Evolutionary conservation across 1,140 invertebrate species (phyloP).

Genomic region (Aphelenchoides besseyi): DNA sequence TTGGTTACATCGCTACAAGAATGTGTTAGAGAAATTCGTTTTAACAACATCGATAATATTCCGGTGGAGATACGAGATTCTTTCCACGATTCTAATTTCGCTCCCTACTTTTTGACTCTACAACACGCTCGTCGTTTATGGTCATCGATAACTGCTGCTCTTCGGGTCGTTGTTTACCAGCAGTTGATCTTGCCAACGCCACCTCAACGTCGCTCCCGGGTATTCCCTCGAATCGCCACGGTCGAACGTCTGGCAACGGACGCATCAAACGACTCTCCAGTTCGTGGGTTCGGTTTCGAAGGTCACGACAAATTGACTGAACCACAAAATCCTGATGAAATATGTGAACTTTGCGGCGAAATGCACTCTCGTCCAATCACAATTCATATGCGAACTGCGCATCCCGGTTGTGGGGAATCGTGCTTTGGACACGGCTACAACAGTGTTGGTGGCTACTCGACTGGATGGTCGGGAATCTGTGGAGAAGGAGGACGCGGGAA

Average conservation of each 20-base stretch:
- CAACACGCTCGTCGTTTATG: not conserved
- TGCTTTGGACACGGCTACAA: constrained; percentile 85
- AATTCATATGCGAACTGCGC: constrained; percentile 81
- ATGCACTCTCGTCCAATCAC: constrained; percentile 77
- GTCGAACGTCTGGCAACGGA: constrained; percentile 17
- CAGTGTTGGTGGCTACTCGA: constrained; percentile 77
- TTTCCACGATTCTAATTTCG: not conserved
- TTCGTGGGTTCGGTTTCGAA: not conserved
- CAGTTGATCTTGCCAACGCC: constrained; percentile 27
- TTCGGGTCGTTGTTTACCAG: not conserved
- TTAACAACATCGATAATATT: constrained; percentile 39
- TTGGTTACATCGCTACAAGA: constrained; percentile 64
- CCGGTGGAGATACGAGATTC: not conserved
- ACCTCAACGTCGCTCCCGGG: not conserved
- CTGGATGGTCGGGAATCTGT: constrained; percentile 81
- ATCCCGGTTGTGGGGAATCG: constrained; percentile 82
- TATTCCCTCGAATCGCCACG: not conserved
- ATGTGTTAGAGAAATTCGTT: constrained; percentile 63
- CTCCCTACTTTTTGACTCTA: not conserved
- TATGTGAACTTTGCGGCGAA: constrained; percentile 81
- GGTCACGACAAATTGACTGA: too few species aligned
- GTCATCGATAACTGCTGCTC: not conserved
- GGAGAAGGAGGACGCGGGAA: constrained; percentile 79
- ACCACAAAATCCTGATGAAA: constrained; percentile 39
- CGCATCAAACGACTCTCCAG: constrained; percentile 56